phyloP scores from a whole-genome alignment of 2,797 vertebrate species.

The Myotis pilosus region DNA sequence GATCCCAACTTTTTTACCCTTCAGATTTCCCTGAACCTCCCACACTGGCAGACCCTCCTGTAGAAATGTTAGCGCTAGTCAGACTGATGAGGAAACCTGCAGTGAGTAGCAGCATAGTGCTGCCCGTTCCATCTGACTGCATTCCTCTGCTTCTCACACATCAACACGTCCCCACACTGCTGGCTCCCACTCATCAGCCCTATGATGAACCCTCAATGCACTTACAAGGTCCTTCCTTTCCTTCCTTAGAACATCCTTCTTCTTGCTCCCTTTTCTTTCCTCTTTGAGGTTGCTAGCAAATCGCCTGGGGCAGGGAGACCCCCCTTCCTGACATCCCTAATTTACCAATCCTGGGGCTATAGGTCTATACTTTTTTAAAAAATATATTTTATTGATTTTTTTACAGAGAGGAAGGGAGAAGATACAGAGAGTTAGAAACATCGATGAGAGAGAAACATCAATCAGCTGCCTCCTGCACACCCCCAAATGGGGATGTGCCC shows the following conservation, averaged over 20 bases:
- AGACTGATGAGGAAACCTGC: background rate
- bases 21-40: background rate
- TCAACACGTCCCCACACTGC: background rate
- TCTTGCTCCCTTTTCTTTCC: background rate
- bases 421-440: no score
- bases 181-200: no score
- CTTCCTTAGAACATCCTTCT: background rate
- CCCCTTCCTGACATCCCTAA: background rate
- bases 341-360: background rate
- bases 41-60: background rate
- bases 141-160: background rate
- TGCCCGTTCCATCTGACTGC: background rate
- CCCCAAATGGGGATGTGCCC: no score
- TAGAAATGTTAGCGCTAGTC: background rate
- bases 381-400: no score
- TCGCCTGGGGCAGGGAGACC: fast-evolving
- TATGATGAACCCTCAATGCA: background rate
- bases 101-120: background rate
- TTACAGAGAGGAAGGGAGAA: no score
- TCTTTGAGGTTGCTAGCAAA: background rate
- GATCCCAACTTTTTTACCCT: background rate
- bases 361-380: background rate
- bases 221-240: background rate
- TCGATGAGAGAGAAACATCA: no score
- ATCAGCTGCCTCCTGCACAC: no score